phyloP scores from a whole-genome alignment of 2,113 vertebrate genomes.

The Thermophis baileyi region DNA sequence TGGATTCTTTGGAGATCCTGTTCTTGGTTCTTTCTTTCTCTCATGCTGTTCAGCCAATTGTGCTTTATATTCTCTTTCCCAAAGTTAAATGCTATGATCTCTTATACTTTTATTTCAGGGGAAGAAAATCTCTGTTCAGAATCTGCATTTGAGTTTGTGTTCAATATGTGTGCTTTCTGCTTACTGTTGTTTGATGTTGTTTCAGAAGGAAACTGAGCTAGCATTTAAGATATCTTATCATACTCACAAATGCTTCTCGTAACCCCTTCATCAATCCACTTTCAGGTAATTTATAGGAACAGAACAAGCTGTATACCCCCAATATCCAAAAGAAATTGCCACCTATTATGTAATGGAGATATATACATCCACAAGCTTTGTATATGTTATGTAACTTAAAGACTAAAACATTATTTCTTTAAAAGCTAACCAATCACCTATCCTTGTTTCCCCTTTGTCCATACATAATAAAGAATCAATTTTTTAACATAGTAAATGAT shows the following conservation, averaged over 20 bases:
- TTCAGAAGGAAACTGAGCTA: not conserved
- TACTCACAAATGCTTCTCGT: not conserved
- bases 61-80: not conserved
- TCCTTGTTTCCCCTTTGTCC: conserved; percentile 12
- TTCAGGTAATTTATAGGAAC: not conserved
- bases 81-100: not conserved
- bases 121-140: not conserved
- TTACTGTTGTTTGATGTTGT: not conserved
- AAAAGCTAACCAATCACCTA: not conserved
- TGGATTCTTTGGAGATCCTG: not conserved
- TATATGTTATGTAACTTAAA: not conserved
- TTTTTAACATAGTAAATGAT: conserved; percentile 4
- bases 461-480: conserved; percentile 23
- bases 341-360: not conserved
- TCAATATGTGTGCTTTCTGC: not conserved
- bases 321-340: not conserved
- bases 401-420: not conserved
- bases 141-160: not conserved
- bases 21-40: not conserved
- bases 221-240: not conserved
- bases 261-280: not conserved
- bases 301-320: not conserved
- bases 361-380: not conserved
- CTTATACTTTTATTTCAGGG: not conserved
- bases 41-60: not conserved